phyloP scores from a whole-genome alignment of 1,140 invertebrate species.

The Nasonia vitripennis region DNA sequence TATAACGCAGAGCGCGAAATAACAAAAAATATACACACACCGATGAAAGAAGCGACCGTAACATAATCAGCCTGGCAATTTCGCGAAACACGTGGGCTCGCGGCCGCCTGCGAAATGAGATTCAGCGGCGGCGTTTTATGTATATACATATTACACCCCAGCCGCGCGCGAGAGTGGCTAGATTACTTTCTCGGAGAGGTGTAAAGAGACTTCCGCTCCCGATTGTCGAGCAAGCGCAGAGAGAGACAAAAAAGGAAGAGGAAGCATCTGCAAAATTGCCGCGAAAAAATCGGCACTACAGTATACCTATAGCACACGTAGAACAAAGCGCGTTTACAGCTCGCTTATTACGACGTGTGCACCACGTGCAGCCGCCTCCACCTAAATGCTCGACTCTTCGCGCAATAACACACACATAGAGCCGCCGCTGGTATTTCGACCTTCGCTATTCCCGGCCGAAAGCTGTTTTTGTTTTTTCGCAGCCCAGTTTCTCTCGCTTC shows the following conservation, averaged over 20 bases:
- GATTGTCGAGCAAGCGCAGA: neutral
- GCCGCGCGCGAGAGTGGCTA: neutral
- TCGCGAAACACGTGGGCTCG: neutral
- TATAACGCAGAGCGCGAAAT: too few species aligned
- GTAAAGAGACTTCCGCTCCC: neutral
- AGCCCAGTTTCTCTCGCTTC: too few species aligned
- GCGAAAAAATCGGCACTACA: neutral
- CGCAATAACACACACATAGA: neutral
- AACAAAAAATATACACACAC: neutral
- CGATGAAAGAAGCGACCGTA: neutral
- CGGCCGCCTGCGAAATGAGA: slow-evolving; percentile 1
- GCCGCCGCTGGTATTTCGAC: neutral
- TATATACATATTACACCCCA: neutral
- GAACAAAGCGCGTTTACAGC: neutral
- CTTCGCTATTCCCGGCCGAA: too few species aligned
- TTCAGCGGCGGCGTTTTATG: neutral
- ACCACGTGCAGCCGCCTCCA: neutral
- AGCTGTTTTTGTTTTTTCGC: too few species aligned
- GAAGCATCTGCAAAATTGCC: neutral
- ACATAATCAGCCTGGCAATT: slow-evolving; percentile 13
- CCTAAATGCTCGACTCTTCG: neutral
- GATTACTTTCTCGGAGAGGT: neutral
- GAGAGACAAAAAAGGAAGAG: neutral
- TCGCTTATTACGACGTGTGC: neutral
- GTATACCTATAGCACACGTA: neutral